These are phyloP conservation scores for Holotrichia oblita DNA, from an alignment of 1,140 invertebrate genomes.

Conservation along the genomic window DNA sequence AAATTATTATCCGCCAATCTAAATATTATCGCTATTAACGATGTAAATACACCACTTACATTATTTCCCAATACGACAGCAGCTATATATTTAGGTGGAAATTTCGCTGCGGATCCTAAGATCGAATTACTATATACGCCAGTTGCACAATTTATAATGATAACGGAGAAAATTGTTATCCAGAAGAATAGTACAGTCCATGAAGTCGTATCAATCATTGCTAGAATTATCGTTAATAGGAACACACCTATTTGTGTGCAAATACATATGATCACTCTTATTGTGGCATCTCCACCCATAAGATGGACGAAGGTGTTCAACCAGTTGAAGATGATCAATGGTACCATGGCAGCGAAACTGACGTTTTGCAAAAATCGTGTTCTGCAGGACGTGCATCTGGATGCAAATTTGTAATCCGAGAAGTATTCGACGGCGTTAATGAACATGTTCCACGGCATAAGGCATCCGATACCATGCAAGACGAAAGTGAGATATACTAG, in stretches of 20 bases:
- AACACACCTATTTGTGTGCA: conserved; percentile 88
- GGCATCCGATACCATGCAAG: conserved; percentile 93
- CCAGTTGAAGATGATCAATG: conserved; percentile 95
- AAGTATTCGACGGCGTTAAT: conserved; percentile 95
- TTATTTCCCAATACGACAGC: conserved; percentile 95
- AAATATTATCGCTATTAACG: conserved; percentile 81
- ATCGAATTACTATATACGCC: conserved; percentile 98
- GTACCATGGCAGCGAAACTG: conserved; percentile 88
- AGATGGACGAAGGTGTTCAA: conserved; percentile 92
- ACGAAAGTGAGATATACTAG: conserved; percentile 91
- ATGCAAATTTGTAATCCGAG: conserved; percentile 83
- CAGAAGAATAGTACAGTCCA: conserved; percentile 90
- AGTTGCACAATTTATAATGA: conserved; percentile 92
- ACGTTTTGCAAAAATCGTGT: conserved; percentile 84
- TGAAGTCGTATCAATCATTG: conserved; percentile 84
- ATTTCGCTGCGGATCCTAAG: conserved; percentile 91
- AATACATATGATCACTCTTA: conserved; percentile 89
- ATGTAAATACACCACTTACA: conserved; percentile 91
- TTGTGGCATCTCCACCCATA: conserved; percentile 66
- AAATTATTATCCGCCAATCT: conserved; percentile 75
- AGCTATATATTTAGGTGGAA: conserved; percentile 93
- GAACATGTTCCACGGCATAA: conserved; percentile 99
- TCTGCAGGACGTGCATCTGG: conserved; percentile 73
- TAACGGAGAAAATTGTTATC: conserved; percentile 85
- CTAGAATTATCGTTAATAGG: conserved; percentile 88